A percentile compares a stretch with the other conserved stretches of the same genome.
phyloP scores from a whole-genome alignment of 1,140 invertebrate genomes.

The Argopecten irradians region DNA sequence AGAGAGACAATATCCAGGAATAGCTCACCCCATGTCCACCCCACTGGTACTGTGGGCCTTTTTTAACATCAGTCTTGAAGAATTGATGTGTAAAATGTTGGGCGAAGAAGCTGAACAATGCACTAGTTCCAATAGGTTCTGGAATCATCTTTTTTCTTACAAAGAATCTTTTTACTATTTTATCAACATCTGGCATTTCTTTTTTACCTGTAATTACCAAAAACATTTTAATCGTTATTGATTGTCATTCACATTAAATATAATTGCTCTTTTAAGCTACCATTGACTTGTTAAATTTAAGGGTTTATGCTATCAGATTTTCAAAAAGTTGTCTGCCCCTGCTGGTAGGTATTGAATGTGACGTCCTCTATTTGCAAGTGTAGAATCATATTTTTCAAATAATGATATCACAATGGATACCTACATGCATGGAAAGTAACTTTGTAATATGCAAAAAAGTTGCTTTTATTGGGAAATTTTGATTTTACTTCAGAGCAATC shows the following conservation, averaged over 20 bases:
- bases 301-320: not conserved
- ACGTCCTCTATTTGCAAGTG: too few relatives aligned
- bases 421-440: too few relatives aligned
- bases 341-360: too few relatives aligned
- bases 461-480: too few relatives aligned
- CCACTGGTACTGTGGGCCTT: conserved; percentile 74
- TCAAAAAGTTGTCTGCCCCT: too few relatives aligned
- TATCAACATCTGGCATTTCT: conserved; percentile 63
- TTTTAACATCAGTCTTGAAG: conserved; percentile 76
- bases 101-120: conserved; percentile 77
- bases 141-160: conserved; percentile 73
- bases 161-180: conserved; percentile 74
- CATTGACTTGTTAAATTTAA: not conserved
- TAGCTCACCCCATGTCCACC: conserved; percentile 76
- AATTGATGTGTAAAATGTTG: conserved; percentile 79
- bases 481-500: too few relatives aligned
- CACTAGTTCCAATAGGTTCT: conserved; percentile 75
- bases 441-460: too few relatives aligned
- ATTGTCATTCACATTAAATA: too few relatives aligned
- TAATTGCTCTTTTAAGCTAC: too few relatives aligned
- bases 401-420: too few relatives aligned
- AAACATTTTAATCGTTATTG: not conserved
- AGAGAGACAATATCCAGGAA: not conserved
- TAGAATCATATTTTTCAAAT: too few relatives aligned
- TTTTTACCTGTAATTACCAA: conserved; percentile 61